Conservation (phyloP, 2,888 invertebrate species). For the Thera britannica region DNA sequence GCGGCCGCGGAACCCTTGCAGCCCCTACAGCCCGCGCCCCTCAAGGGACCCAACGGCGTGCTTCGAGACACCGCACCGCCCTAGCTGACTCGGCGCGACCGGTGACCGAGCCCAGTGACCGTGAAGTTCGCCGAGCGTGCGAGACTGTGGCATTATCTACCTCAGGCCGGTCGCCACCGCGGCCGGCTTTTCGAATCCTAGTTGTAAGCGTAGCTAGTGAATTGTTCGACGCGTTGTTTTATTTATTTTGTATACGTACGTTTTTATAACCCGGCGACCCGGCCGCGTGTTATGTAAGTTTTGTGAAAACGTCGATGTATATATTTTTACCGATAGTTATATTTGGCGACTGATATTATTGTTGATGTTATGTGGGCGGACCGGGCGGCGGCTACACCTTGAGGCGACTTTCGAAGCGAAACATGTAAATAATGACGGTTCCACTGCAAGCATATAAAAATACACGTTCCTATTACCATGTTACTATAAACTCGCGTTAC, state of each 20-base stretch:
- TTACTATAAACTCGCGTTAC: conserved; percentile 21
- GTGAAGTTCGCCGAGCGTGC: neutral
- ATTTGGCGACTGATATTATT: conserved; percentile 43
- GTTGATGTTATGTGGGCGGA: conserved; percentile 30
- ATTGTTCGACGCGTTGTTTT: conserved; percentile 61
- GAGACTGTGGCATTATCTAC: conserved; percentile 56
- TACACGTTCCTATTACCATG: conserved; percentile 33
- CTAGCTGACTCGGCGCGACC: conserved; percentile 32
- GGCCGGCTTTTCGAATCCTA: conserved; percentile 77
- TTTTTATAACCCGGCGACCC: conserved; percentile 34
- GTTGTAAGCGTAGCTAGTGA: conserved; percentile 75
- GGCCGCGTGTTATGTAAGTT: conserved; percentile 29
- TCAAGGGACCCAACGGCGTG: conserved; percentile 62
- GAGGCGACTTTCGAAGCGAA: conserved; percentile 26
- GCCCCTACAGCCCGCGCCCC: conserved; percentile 45
- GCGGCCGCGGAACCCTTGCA: conserved; percentile 66
- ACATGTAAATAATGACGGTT: conserved; percentile 42
- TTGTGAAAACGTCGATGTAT: conserved; percentile 40
- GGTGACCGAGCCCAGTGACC: conserved; percentile 7
- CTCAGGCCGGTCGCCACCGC: conserved; percentile 61
- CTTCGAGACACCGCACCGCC: conserved; percentile 50
- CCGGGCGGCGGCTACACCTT: conserved; percentile 24
- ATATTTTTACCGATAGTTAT: conserved; percentile 43
- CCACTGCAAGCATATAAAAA: conserved; percentile 21
- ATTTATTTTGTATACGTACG: conserved; percentile 58